These are phyloP conservation scores for Pangasianodon gigas DNA, from an alignment of 2,113 vertebrate genomes.

Conservation along the genomic window DNA sequence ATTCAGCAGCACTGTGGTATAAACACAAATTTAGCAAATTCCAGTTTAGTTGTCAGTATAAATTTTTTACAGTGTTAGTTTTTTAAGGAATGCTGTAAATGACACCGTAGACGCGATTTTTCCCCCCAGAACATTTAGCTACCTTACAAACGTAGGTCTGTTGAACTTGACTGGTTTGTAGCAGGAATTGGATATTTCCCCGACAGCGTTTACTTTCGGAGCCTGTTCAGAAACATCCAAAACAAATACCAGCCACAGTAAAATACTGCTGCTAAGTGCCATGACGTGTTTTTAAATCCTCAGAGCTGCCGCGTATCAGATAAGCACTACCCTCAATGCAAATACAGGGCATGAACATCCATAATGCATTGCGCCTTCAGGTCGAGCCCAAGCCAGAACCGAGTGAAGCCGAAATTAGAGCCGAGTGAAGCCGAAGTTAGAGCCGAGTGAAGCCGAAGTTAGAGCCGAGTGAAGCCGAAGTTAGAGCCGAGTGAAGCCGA, in stretches of 20 bases:
- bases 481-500: background rate
- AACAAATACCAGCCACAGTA: slow-evolving; percentile 47
- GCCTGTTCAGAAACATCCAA: slow-evolving; percentile 11
- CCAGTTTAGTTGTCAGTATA: background rate
- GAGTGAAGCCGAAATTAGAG: background rate
- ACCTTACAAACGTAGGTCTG: slow-evolving; percentile 63
- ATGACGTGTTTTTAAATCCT: slow-evolving; percentile 51
- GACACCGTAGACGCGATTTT: background rate
- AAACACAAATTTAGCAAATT: background rate
- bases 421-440: background rate
- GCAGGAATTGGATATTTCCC: slow-evolving; percentile 55
- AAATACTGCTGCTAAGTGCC: slow-evolving; percentile 25
- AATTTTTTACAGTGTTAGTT: background rate
- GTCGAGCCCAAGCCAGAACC: background rate
- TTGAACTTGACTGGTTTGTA: slow-evolving; percentile 67
- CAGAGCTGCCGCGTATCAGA: background rate
- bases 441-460: background rate
- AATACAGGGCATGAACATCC: background rate
- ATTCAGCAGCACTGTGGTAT: background rate
- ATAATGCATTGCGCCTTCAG: background rate
- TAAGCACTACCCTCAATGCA: background rate
- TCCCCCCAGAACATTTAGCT: background rate
- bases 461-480: background rate
- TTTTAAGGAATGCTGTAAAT: background rate
- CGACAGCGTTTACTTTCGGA: background rate